These are phyloP conservation scores for Alectura lathami DNA, from an alignment of 2,113 vertebrate genomes.

Conservation along the genomic window DNA sequence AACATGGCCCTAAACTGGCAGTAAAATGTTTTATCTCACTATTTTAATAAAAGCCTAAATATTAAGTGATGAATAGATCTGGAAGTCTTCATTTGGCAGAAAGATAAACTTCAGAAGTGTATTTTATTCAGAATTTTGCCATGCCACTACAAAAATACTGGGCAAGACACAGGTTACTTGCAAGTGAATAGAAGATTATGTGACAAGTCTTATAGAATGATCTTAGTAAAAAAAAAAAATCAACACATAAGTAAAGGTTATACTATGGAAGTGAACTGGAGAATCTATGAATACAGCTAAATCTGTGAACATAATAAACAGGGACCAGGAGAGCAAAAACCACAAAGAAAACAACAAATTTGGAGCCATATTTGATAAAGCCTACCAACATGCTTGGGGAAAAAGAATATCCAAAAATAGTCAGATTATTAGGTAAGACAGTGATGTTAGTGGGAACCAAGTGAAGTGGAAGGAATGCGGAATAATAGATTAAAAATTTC, in stretches of 20 bases:
- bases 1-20: background rate
- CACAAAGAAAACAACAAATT: background rate
- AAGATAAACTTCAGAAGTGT: fast-evolving
- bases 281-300: background rate
- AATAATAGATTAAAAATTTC: background rate
- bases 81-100: background rate
- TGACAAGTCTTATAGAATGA: background rate
- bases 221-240: background rate
- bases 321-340: background rate
- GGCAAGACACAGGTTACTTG: fast-evolving
- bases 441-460: background rate
- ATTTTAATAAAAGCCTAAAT: background rate
- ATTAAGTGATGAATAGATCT: background rate
- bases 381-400: background rate
- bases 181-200: background rate
- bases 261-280: background rate
- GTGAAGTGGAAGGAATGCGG: conserved; percentile 13
- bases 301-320: background rate
- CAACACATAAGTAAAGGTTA: background rate
- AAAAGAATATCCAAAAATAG: background rate
- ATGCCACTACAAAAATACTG: background rate
- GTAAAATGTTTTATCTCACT: background rate
- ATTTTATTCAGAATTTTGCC: background rate
- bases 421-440: background rate
- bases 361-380: background rate